These are phyloP conservation scores for Erithacus rubecula DNA, from an alignment of 2,797 vertebrate genomes.

Conservation along the genomic window DNA sequence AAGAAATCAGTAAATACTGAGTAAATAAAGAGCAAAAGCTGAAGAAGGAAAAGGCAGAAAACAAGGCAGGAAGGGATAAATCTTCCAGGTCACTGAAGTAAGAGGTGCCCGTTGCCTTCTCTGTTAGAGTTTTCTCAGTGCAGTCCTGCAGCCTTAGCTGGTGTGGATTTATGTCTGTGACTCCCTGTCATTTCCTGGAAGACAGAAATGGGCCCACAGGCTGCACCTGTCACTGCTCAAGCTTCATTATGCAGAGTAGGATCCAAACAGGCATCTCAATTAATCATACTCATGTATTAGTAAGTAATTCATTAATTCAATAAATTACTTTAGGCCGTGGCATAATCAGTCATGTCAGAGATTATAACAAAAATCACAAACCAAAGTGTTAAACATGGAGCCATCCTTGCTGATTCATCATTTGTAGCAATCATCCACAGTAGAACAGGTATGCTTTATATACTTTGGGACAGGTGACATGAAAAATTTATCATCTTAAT, in stretches of 20 bases:
- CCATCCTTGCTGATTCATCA: conserved; percentile 71
- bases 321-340: conserved; percentile 61
- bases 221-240: conserved; percentile 60
- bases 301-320: conserved; percentile 75
- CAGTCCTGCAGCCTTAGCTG: neutral
- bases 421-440: conserved; percentile 55
- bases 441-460: conserved; percentile 57
- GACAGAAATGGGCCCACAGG: conserved; percentile 21
- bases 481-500: conserved; percentile 67
- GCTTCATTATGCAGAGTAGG: conserved; percentile 61
- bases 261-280: conserved; percentile 66
- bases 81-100: neutral
- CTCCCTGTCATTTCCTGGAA: neutral
- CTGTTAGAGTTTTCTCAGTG: neutral
- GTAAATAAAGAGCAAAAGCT: neutral
- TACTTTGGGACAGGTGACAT: conserved; percentile 46
- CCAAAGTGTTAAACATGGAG: conserved; percentile 62
- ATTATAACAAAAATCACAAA: conserved; percentile 67
- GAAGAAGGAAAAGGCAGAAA: conserved; percentile 4
- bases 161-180: neutral
- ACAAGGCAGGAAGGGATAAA: neutral
- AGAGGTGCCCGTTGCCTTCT: neutral
- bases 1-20: neutral
- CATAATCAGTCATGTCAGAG: conserved; percentile 70
- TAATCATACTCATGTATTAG: conserved; percentile 69